Conservation (phyloP, 2,797 vertebrate species). For the Sebastes steindachneri region DNA sequence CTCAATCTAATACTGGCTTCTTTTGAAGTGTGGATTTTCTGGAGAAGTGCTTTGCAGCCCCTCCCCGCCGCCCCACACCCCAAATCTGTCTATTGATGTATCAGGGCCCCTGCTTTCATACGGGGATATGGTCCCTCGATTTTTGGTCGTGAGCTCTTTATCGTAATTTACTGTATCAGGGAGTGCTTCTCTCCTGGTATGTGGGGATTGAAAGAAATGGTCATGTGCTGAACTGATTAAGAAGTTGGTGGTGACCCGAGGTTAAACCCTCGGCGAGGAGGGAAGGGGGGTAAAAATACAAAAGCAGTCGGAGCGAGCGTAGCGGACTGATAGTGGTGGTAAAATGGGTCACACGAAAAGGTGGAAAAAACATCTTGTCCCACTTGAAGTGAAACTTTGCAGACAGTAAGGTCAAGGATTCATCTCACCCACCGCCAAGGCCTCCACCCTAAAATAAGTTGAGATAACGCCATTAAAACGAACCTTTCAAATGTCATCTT, state of each 20-base stretch:
- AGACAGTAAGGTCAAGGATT: slow-evolving; percentile 43
- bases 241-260: slow-evolving; percentile 74
- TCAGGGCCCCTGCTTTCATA: slow-evolving; percentile 67
- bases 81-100: slow-evolving; percentile 79
- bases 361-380: slow-evolving; percentile 40
- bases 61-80: slow-evolving; percentile 19
- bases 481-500: slow-evolving; percentile 52
- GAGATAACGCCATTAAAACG: slow-evolving; percentile 45
- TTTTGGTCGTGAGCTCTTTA: slow-evolving; percentile 79
- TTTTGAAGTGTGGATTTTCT: slow-evolving; percentile 82
- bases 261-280: slow-evolving; percentile 73
- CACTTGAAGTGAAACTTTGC: slow-evolving; percentile 54
- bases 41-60: slow-evolving; percentile 66
- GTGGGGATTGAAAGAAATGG: slow-evolving; percentile 74
- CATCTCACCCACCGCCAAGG: not conserved
- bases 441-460: not conserved
- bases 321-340: slow-evolving; percentile 38
- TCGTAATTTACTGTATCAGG: slow-evolving; percentile 81
- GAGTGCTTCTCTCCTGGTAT: slow-evolving; percentile 79
- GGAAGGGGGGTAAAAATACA: slow-evolving; percentile 37
- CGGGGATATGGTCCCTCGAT: slow-evolving; percentile 63
- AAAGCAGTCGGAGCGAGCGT: slow-evolving; percentile 36
- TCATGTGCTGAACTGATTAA: slow-evolving; percentile 84
- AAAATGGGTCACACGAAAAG: slow-evolving; percentile 64
- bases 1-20: slow-evolving; percentile 59